Conservation (phyloP, 1,140 invertebrate genomes). For the Dysdera silvatica region DNA sequence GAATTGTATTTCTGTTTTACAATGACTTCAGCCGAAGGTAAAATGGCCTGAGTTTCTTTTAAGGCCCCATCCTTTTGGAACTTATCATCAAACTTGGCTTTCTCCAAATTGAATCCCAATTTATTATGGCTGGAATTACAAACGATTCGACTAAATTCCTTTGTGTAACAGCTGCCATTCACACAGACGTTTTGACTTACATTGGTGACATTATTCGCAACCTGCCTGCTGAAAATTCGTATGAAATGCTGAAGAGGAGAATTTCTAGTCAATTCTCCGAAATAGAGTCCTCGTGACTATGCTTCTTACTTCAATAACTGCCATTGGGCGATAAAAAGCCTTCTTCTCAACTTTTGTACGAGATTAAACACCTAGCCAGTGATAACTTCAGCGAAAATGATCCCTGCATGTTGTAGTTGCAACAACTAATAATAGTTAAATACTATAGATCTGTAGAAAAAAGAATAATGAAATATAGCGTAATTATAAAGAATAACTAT, state of each 20-base stretch:
- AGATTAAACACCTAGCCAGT: neutral
- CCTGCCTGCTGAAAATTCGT: neutral
- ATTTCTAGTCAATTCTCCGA: neutral
- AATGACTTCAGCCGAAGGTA: too few relatives aligned
- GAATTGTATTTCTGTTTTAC: too few relatives aligned
- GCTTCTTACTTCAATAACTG: neutral
- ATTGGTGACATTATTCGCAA: neutral
- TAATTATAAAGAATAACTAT: too few relatives aligned
- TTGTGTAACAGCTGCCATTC: neutral
- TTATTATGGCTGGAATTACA: conserved; percentile 21
- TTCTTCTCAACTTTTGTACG: neutral
- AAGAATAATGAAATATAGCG: too few relatives aligned
- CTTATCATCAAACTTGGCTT: conserved; percentile 35
- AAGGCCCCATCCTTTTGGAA: conserved; percentile 36
- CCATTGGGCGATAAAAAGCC: neutral
- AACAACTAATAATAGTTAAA: too few relatives aligned
- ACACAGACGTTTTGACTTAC: neutral
- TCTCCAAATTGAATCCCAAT: conserved; percentile 35
- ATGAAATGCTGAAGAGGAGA: neutral
- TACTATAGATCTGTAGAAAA: too few relatives aligned
- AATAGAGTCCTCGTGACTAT: neutral
- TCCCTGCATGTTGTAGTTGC: neutral
- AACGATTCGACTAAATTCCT: conserved; percentile 30
- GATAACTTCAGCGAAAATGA: neutral
- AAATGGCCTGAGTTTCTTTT: conserved; percentile 5